Percentiles rank a stretch among this genome's conserved stretches.
phyloP scores from a whole-genome alignment of 1,140 invertebrate genomes.

The Micrasema minimum region DNA sequence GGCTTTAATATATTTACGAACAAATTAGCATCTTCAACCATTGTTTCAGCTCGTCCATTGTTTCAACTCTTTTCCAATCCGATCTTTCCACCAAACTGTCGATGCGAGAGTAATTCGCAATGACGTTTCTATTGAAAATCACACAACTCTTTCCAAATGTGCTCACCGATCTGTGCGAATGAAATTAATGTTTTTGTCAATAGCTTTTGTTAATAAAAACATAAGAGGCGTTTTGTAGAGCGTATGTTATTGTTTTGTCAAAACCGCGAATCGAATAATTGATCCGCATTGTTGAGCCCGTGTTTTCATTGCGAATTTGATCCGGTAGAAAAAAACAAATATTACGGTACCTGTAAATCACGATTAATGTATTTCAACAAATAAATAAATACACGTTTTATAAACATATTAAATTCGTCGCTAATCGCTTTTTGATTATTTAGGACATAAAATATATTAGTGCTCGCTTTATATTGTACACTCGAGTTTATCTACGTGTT shows the following conservation, averaged over 20 bases:
- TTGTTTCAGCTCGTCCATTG: slow-evolving; percentile 40
- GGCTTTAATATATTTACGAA: slow-evolving; percentile 48
- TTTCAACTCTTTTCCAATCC: slow-evolving; percentile 47
- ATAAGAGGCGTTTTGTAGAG: slow-evolving; percentile 10
- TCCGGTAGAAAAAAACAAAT: no score
- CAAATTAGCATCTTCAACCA: slow-evolving; percentile 48
- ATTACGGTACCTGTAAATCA: no score
- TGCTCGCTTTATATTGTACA: no score
- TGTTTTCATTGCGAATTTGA: no score
- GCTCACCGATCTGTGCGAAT: slow-evolving; percentile 3
- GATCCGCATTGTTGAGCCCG: no score
- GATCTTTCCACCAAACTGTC: slow-evolving; percentile 37
- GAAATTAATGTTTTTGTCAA: slow-evolving; percentile 21
- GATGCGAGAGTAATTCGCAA: slow-evolving; percentile 46
- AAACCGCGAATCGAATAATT: no score
- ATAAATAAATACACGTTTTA: no score
- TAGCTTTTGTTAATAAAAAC: slow-evolving; percentile 29
- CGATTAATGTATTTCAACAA: no score
- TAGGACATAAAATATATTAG: no score
- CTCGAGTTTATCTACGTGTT: neutral
- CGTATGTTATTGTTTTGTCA: slow-evolving; percentile 8
- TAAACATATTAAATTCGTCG: no score
- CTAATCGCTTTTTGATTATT: no score
- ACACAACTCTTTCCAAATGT: slow-evolving; percentile 10
- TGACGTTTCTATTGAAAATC: slow-evolving; percentile 40